Evolutionary conservation across 2,113 vertebrate genomes (phyloP).

Genomic region (Charadrius vociferus): DNA sequence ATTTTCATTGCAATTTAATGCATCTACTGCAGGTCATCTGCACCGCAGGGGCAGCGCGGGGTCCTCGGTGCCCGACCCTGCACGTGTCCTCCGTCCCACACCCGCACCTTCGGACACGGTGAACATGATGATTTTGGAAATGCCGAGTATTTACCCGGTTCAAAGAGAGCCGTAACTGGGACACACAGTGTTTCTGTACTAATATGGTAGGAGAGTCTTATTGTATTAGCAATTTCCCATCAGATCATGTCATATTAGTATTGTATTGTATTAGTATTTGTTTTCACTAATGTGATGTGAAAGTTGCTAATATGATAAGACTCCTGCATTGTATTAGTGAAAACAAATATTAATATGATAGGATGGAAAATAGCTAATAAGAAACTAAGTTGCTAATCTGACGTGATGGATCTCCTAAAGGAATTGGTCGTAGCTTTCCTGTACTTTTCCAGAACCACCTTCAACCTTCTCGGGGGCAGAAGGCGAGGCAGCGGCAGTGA

Average conservation of each 20-base stretch:
- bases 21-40: background rate
- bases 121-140: background rate
- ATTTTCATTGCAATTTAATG: background rate
- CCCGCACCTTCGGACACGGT: rapidly evolving
- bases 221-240: slow-evolving; percentile 71
- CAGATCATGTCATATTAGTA: slow-evolving; percentile 69
- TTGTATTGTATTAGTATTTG: slow-evolving; percentile 64
- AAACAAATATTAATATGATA: slow-evolving; percentile 80
- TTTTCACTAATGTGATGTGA: slow-evolving; percentile 79
- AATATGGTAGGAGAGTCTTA: slow-evolving; percentile 46
- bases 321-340: slow-evolving; percentile 73
- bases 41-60: rapidly evolving
- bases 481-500: background rate
- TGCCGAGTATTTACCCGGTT: background rate
- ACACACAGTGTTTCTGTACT: background rate
- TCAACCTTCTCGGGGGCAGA: background rate
- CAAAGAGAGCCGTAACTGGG: slow-evolving; percentile 19
- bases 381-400: slow-evolving; percentile 72
- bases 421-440: slow-evolving; percentile 30
- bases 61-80: rapidly evolving
- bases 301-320: slow-evolving; percentile 79
- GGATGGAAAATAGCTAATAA: slow-evolving; percentile 77
- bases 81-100: rapidly evolving
- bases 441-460: slow-evolving; percentile 69
- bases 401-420: slow-evolving; percentile 68